Evolutionary conservation across 2,888 invertebrate genomes (phyloP).

Genomic region (Agonopterix subpropinquella): DNA sequence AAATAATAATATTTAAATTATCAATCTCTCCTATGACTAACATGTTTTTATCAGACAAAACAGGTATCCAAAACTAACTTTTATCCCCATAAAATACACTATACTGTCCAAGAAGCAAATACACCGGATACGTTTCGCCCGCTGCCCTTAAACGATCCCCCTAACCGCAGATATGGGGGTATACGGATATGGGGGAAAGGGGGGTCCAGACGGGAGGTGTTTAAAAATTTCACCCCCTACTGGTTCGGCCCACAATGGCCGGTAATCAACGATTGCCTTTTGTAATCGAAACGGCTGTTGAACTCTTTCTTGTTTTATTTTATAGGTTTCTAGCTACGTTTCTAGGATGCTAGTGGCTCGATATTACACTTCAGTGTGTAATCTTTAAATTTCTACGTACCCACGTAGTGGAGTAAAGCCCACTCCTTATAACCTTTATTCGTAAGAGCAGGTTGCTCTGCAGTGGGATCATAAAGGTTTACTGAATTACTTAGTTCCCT

Average conservation of each 20-base stretch:
- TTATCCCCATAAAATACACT: too few relatives aligned
- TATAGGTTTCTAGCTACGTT: background rate
- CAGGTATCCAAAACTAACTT: too few relatives aligned
- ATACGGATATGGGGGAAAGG: slow-evolving; percentile 11
- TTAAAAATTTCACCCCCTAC: slow-evolving; percentile 71
- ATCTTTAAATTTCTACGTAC: too few relatives aligned
- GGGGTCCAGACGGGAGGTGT: slow-evolving; percentile 48
- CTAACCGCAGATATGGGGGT: slow-evolving; percentile 10
- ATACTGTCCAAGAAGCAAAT: slow-evolving; percentile 24
- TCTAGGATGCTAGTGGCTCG: background rate
- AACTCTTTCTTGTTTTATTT: slow-evolving; percentile 30
- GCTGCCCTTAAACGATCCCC: slow-evolving; percentile 16
- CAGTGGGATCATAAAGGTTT: too few relatives aligned
- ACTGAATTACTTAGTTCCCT: too few relatives aligned
- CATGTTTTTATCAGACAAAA: too few relatives aligned
- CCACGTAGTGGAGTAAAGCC: too few relatives aligned
- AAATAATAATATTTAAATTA: too few relatives aligned
- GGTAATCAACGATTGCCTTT: slow-evolving; percentile 71
- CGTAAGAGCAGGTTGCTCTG: too few relatives aligned
- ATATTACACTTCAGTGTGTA: background rate
- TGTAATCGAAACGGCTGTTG: slow-evolving; percentile 71
- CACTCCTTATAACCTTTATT: too few relatives aligned
- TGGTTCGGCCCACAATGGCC: slow-evolving; percentile 53
- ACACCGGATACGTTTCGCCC: slow-evolving; percentile 39
- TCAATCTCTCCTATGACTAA: too few relatives aligned